phyloP scores from a whole-genome alignment of 2,113 vertebrate species.

The Tragelaphus imberbis region DNA sequence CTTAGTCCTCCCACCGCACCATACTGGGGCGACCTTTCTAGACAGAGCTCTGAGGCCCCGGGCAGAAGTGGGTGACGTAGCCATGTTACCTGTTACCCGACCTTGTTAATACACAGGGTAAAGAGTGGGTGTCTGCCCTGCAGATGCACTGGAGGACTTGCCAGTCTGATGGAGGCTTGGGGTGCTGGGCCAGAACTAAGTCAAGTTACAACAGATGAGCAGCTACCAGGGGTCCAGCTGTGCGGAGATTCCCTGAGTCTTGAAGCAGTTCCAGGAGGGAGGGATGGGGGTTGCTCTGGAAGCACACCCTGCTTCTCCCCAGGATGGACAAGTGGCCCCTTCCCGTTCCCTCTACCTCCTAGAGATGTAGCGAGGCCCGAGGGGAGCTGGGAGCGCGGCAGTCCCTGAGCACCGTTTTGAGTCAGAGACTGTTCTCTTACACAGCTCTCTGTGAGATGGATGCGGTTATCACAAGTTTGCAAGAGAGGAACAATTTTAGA shows the following conservation, averaged over 20 bases:
- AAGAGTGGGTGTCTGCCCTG: neutral
- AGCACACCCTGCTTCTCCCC: neutral
- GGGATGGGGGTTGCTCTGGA: neutral
- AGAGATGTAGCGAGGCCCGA: neutral
- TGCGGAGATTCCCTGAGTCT: neutral
- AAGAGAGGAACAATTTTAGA: neutral
- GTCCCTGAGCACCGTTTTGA: neutral
- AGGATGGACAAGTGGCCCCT: neutral
- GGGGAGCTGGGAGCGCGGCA: neutral
- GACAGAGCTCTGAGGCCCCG: neutral
- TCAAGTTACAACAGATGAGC: neutral
- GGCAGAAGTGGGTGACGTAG: neutral
- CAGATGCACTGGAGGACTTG: neutral
- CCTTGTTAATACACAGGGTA: neutral
- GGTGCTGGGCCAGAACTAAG: neutral
- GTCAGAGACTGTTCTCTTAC: neutral
- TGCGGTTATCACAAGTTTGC: neutral
- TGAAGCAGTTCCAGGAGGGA: neutral
- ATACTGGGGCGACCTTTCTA: neutral
- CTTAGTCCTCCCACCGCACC: neutral
- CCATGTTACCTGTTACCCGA: neutral
- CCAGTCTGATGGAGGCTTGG: neutral
- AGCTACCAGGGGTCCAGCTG: accelerated
- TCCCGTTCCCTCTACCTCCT: neutral
- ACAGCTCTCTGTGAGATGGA: neutral